Conservation (phyloP, 1,140 invertebrate genomes). For the Ectropis grisescens region DNA sequence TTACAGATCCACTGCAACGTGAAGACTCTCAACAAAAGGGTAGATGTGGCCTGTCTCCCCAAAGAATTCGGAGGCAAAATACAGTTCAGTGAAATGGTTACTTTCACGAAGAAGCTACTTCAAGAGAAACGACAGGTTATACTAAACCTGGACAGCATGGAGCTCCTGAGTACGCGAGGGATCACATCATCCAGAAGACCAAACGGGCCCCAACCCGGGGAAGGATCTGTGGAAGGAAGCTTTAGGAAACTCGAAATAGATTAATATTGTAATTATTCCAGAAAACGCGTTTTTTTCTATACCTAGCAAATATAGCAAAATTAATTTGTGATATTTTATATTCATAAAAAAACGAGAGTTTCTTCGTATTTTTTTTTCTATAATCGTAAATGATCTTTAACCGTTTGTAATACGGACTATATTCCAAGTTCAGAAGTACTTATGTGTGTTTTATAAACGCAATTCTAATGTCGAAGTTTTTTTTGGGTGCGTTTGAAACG, state of each 20-base stretch:
- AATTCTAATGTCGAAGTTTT: too few species aligned
- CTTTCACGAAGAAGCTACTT: slow-evolving; percentile 75
- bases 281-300: too few species aligned
- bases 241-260: slow-evolving; percentile 71
- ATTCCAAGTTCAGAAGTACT: too few species aligned
- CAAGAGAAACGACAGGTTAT: slow-evolving; percentile 74
- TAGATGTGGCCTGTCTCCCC: slow-evolving; percentile 79
- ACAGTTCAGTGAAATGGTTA: slow-evolving; percentile 82
- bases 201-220: slow-evolving; percentile 33
- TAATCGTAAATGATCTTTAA: too few species aligned
- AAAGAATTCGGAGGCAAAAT: slow-evolving; percentile 82
- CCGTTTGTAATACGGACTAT: too few species aligned
- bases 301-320: too few species aligned
- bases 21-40: slow-evolving; percentile 73
- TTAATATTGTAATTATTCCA: neutral
- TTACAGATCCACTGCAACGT: slow-evolving; percentile 75
- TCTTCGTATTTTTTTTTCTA: too few species aligned
- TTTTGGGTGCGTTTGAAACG: too few species aligned
- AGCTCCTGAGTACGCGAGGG: slow-evolving; percentile 69
- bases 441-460: too few species aligned
- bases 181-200: slow-evolving; percentile 70
- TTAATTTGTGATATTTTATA: too few species aligned
- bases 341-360: too few species aligned
- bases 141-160: slow-evolving; percentile 79
- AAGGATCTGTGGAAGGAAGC: slow-evolving; percentile 73